Base-by-base conservation (phyloP, 1,140 invertebrate genomes). In the Melitaea cinxia region DNA sequence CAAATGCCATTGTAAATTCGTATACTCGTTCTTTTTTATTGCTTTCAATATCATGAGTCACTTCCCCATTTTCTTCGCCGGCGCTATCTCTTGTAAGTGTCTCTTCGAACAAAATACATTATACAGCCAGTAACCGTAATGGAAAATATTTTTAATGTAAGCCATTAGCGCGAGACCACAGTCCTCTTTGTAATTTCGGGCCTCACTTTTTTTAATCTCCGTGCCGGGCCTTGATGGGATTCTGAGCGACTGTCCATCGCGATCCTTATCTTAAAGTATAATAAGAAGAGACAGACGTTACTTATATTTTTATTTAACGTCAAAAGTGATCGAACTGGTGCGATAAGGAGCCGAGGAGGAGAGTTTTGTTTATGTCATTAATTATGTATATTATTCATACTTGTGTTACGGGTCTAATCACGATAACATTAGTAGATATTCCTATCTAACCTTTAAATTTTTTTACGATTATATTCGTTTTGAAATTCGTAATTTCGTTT, bases 231-330 rank as follows among this genome's bases (percentile, higher is more conserved):
- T 80, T 88, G 85, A 88, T 88, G 85, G 82, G 80, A 82, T 86
- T 88, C 82, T 85, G 85, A 83, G 75, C 80, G 82, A 85, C 78
- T 88, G 86, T 90, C 86, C 88, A 79, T 87, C 72, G 73, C 68
- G 86, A 90, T 89, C 73, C 78, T 85, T 89, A 90, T 90, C 88
- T 82, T 68, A 60, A 64, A 72, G 85, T 79, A 86, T 88, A 90
- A 90, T 87, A 88, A 83, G 79, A 86, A 82, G 80, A 84, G 83
- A 89, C 83, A 86, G 85, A 89, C 88, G 78, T 88, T 80, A 86
- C 85, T 88, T 90, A 90, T 87, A 90, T 87, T 90, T n/a, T 90
- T 90, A 90, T 90, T 89, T 89, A 89, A 90, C 77, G 83, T 88
- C 85, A 84, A 80, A 80, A 78, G 75, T 82, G 88, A 90, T 90